These are phyloP conservation scores for Sylvietta virens DNA, from an alignment of 2,113 vertebrate genomes.

Conservation along the genomic window DNA sequence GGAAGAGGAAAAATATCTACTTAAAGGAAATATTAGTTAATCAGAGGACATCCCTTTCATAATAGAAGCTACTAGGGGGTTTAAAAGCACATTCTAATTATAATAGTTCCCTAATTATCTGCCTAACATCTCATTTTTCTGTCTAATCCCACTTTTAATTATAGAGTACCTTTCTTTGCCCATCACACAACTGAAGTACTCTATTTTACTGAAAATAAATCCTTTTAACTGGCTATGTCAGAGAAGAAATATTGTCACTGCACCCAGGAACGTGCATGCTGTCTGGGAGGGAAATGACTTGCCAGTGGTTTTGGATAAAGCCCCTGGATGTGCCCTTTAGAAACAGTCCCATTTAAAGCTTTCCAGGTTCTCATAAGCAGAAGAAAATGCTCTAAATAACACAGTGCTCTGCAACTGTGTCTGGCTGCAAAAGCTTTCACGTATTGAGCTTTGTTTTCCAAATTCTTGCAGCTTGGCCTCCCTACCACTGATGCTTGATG, in stretches of 20 bases:
- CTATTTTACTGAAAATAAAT: slow-evolving; percentile 66
- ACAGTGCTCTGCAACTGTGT: fast-evolving
- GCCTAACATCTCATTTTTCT: slow-evolving; percentile 73
- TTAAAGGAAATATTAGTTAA: slow-evolving; percentile 72
- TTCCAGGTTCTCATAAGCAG: background rate
- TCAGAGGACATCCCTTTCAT: slow-evolving; percentile 57
- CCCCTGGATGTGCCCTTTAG: background rate
- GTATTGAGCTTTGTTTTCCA: background rate
- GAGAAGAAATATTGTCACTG: slow-evolving; percentile 30
- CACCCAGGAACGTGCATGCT: slow-evolving; percentile 4
- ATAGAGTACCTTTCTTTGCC: slow-evolving; percentile 60
- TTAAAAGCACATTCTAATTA: slow-evolving; percentile 74
- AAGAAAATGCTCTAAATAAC: background rate
- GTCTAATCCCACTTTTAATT: slow-evolving; percentile 76
- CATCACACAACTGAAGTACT: slow-evolving; percentile 53
- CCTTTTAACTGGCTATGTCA: slow-evolving; percentile 62
- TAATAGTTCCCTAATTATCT: slow-evolving; percentile 75
- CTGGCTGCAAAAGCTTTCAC: background rate
- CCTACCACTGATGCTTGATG: background rate
- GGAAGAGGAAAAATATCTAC: slow-evolving; percentile 46
- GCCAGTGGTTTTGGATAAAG: slow-evolving; percentile 6
- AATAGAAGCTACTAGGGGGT: slow-evolving; percentile 66
- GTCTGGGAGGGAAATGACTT: slow-evolving; percentile 24
- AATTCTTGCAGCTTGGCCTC: background rate
- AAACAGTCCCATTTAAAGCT: background rate